Conservation (phyloP, 1,140 invertebrate genomes). For the Cotesia chilonis region DNA sequence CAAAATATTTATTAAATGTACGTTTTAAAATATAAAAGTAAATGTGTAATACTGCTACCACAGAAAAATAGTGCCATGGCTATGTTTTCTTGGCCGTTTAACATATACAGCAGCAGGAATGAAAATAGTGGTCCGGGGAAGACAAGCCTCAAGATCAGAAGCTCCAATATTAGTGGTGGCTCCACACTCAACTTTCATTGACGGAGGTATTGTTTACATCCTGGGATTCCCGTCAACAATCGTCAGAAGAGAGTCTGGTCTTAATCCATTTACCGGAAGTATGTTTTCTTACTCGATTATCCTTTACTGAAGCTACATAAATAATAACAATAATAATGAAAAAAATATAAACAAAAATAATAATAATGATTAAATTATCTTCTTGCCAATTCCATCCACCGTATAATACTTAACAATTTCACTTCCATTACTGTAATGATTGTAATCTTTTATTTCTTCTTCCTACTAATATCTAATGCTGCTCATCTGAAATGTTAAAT, state of each 20-base stretch:
- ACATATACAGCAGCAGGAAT: conserved; percentile 80
- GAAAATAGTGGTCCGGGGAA: conserved; percentile 80
- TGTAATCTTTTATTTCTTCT: too few relatives aligned
- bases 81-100: conserved; percentile 76
- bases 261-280: conserved; percentile 86
- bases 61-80: conserved; percentile 68
- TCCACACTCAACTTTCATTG: conserved; percentile 87
- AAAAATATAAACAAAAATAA: neutral
- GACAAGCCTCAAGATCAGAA: conserved; percentile 75
- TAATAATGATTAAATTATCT: neutral
- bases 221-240: conserved; percentile 82
- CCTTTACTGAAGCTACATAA: conserved; percentile 36
- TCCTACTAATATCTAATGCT: neutral
- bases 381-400: conserved; percentile 40
- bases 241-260: conserved; percentile 78
- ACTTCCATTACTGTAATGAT: too few relatives aligned
- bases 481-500: neutral
- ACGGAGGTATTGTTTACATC: conserved; percentile 83
- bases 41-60: conserved; percentile 36
- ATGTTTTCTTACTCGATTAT: conserved; percentile 62
- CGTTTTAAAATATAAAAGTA: conserved; percentile 5
- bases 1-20: conserved; percentile 20
- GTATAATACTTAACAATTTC: conserved; percentile 30
- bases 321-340: neutral
- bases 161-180: conserved; percentile 86